These are phyloP conservation scores for Ictidomys tridecemlineatus DNA, from an alignment of 2,113 vertebrate species.

Conservation along the genomic window DNA sequence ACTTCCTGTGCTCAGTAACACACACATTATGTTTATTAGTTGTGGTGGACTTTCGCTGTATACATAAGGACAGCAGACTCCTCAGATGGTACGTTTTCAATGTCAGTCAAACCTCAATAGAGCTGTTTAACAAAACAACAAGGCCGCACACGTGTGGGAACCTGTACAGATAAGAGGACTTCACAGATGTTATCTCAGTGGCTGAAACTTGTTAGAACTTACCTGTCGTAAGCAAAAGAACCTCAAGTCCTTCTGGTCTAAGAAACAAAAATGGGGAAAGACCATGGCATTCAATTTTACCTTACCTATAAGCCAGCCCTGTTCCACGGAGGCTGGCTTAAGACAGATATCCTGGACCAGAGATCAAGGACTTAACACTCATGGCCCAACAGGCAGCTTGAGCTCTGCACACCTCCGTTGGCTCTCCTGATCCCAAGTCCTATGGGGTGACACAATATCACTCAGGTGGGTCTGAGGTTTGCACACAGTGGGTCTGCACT, in stretches of 20 bases:
- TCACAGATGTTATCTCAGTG: not conserved
- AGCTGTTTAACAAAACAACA: conserved; percentile 2
- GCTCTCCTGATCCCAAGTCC: not conserved
- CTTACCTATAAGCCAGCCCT: not conserved
- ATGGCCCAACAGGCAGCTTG: not conserved
- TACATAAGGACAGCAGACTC: too few species aligned
- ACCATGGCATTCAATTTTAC: not conserved
- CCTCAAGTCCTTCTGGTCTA: not conserved
- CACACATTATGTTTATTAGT: not conserved
- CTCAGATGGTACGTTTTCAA: not conserved
- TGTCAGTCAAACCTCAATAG: not conserved
- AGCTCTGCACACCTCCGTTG: too few species aligned
- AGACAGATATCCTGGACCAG: not conserved
- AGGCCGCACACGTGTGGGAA: not conserved
- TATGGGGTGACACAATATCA: not conserved
- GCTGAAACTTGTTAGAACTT: not conserved
- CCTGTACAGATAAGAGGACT: not conserved
- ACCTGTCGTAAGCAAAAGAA: not conserved
- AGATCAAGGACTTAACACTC: not conserved
- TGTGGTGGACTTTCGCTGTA: not conserved
- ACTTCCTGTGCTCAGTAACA: too few species aligned
- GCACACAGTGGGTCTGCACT: not conserved
- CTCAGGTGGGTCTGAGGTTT: not conserved
- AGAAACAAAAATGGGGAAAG: not conserved
- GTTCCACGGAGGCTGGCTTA: not conserved